Base-by-base conservation (phyloP, 2,888 invertebrate species). In the Neoscelio sp. region DNA sequence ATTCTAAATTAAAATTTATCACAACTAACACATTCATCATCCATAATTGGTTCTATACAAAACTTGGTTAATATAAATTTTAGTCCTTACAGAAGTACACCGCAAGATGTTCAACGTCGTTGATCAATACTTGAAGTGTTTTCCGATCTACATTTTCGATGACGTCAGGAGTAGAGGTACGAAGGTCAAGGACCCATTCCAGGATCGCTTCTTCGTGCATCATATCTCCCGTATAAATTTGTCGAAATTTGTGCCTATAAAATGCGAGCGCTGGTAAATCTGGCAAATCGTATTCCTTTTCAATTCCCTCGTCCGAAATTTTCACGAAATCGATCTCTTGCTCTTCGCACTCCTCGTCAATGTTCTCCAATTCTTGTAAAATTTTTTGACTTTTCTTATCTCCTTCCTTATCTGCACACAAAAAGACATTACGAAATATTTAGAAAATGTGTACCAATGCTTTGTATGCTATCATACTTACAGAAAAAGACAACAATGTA, bases 401-500 rank as follows among this genome's bases (percentile, higher is more conserved):
- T 4, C 96, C 96, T 91, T 97, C 97, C 87, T 96, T 95, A 90
- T 97, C 97, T 97, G 87, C 2, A 88, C 15, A 30, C 13, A 12
- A 26, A 46, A 3, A 28, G 30, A 12, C 7, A 1, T 30, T 2
- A 10, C 10, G 7, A 23, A 23, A n/a, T n/a, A n/a, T n/a, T n/a
- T n/a, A n/a, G n/a, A n/a, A n/a, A n/a, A n/a, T n/a, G n/a, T n/a
- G n/a, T n/a, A n/a, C n/a, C n/a, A n/a, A n/a, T n/a, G n/a, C n/a
- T n/a, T n/a, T n/a, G n/a, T n/a, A n/a, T n/a, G n/a, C n/a, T n/a
- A n/a, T n/a, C n/a, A n/a, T 78, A 93, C 96, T 94, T 92, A 97
- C 97, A 98, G 92, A 98, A 98, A 90, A 97, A 97, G 12, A 97
- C 97, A 46, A 97, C 97, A 50, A 97, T 95, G 86, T 96, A 95